Evolutionary conservation across 2,797 vertebrate genomes (phyloP), one percentile per base, ranked within the genome.

Genomic region (Limosa lapponica): DNA sequence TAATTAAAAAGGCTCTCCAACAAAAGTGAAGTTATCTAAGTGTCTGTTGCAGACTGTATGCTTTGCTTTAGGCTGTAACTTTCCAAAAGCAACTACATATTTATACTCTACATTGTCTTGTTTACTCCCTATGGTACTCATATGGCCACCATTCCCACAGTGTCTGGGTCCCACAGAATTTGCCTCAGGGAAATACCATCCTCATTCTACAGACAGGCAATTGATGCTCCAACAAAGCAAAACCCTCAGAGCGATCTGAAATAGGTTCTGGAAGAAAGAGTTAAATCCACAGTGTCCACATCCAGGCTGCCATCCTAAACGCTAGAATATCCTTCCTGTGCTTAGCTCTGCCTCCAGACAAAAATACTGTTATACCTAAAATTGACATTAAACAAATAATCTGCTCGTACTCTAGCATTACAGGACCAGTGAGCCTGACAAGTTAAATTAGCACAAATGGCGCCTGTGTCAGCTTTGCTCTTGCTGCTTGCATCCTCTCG

Each of bases 1-100:
- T 97, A 98, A 98, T 98, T 98, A 97, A 97, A 97, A 97, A 84
- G 94, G 88, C 87, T 97, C 97, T 98, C 96, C 95, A 97, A 95
- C 91, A 97, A 91, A 97, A 98, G 80, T 92, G 93, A 95, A 95
- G 80, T 92, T 97, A 93, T 97, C 96, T 97, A 85, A 96, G 82
- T 96, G 87, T 92, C 95, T 97, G 96, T 69, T 97, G 86, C 91
- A 96, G 94, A 43, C 89, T 91, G 80, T 96, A 87, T 89, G 89
- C 93, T 95, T 97, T 93, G 83, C 75, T 93, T 81, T 17, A 87
- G 37, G 67, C 20, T 32, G 51, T 43, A 90, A 73, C 43, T 77
- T 59, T 62, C 36, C 37, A 78, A 93, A 95, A 96, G 46, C 12
- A 84, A 59, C 55, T 86, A 48, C 46, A 46, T 84, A 95, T 77